phyloP scores from a whole-genome alignment of 2,797 vertebrate species.

The Chaetophractus vellerosus region DNA sequence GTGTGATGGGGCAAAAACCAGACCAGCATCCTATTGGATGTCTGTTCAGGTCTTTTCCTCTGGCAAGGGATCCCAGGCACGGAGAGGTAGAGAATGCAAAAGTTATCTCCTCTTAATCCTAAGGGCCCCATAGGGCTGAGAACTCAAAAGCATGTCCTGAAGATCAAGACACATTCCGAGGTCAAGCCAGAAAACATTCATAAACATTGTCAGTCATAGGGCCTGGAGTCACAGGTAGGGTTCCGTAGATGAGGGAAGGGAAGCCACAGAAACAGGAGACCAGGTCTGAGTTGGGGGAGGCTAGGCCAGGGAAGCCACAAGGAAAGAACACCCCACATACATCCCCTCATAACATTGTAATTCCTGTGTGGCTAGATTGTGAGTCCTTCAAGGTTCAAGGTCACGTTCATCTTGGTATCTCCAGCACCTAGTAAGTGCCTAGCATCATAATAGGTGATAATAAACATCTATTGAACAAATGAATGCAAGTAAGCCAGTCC shows the following conservation, averaged over 20 bases:
- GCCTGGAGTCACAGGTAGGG: not conserved
- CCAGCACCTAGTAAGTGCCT: not conserved
- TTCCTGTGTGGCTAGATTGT: not conserved
- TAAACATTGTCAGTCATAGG: not conserved
- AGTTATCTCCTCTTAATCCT: slow-evolving; percentile 30
- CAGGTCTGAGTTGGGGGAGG: not conserved
- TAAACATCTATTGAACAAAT: slow-evolving; percentile 14
- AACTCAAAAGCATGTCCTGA: slow-evolving; percentile 6
- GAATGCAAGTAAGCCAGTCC: not conserved
- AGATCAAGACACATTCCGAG: not conserved
- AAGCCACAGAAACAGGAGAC: not conserved
- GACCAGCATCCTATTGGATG: not conserved
- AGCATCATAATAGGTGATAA: not conserved
- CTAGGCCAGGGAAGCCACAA: not conserved
- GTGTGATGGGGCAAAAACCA: not conserved
- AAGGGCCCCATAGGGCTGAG: not conserved
- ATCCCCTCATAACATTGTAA: not conserved
- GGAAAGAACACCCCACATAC: not conserved
- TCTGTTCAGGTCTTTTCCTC: not conserved
- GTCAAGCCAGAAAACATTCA: slow-evolving; percentile 21
- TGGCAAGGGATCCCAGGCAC: not conserved
- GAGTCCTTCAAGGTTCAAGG: not conserved
- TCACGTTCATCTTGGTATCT: not conserved
- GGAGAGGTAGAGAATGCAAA: slow-evolving; percentile 44
- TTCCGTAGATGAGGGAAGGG: slow-evolving; percentile 26